Base-by-base conservation (phyloP, 2,888 invertebrate genomes). In the Machimus atricapillus region DNA sequence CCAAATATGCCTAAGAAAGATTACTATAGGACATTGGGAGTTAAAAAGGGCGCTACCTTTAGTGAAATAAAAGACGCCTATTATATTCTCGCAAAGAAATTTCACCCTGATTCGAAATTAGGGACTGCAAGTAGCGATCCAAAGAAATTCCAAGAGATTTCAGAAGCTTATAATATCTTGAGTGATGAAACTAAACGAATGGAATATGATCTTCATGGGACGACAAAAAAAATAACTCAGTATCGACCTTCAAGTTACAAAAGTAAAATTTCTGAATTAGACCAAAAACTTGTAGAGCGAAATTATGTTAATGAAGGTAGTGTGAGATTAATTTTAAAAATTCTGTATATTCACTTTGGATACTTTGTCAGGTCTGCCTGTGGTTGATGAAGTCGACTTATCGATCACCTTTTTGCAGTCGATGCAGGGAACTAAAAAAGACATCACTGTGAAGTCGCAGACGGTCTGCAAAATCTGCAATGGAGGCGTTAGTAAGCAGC, bases 81-180 rank as follows among this genome's bases (percentile, higher is more conserved):
- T 87, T 92, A 91, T 90, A 88, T 90, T 9, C 88, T 92, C 31
- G 92, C 92, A 14, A 92, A 92, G 87, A 91, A 91, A 43, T 91
- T 90, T 88, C 92, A 92, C 88, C 92, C 92, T 0, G 92, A 92
- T 87, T 90, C 91, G 0, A 78, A 79, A 52, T 23, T 58, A 37
- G 89, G 89, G 9, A 90, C 90, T 4, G 90, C 90, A 0, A 89
- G 90, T 43, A 89, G 90, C 66, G 90, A 91, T 43, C 88, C 91
- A 4, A 91, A 91, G 37, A 90, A 90, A 58, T 92, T 92, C 88
- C 98, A 99, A 92, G 97, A 98, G 92, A 98, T 99, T 6, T 98
- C 98, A 0, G 99, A 99, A 93, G 99, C 99, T 0, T 99, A 99
- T 93, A 98, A 99, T 94, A 97, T 99, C 40, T 89, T 92, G 8